Base-by-base conservation (phyloP, 2,888 invertebrate genomes). In the Scelioninae gen. 1 region DNA sequence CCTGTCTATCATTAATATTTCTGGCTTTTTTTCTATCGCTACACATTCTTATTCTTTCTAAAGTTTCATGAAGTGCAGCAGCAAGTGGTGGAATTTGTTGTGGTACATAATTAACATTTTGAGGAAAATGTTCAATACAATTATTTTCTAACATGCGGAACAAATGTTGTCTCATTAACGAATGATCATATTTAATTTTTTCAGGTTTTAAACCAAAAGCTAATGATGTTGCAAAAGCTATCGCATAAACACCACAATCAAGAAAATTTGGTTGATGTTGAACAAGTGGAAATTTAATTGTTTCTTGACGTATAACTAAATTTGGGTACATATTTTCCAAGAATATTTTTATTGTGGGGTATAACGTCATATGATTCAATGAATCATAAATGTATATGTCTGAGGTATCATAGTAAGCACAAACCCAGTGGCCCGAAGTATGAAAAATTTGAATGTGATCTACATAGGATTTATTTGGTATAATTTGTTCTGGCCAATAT, bases 151-250 rank as follows among this genome's bases (percentile, higher is more conserved):
- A 51, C 34, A 65, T 65, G 0, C 32, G 10, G n/a, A 51, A 8
- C 8, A 65, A 51, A 38, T 65, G 51, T 38, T 29, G 15, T 13
- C 65, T 51, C 49, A 65, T 51, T 13, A 38, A 51, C 0, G 11
- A 1, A 51, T 51, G 11, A 15, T 9, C 5, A 31, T 62, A 62
- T 45, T 7, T 31, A 31, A 62, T 45, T 31, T 45, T 31, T 45
- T 65, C 38, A 23, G 49, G 65, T 51, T 65, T 65, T 23, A 65
- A 23, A 23, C 65, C 65, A 38, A 65, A 65, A 31, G 65, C 65
- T 13, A 65, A 32, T 6, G 62, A 63, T 47, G 65, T 65, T 34
- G 47, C 49, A 32, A 63, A 63, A 11, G 63, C 63, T 63, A 49
- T 63, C 7, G 45, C 58, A 43, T 40, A 60, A 13, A 60, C 60